Percentiles rank a stretch among this genome's conserved stretches.
These are phyloP conservation scores for Marmota monax DNA, from an alignment of 2,113 vertebrate genomes.

Conservation along the genomic window DNA sequence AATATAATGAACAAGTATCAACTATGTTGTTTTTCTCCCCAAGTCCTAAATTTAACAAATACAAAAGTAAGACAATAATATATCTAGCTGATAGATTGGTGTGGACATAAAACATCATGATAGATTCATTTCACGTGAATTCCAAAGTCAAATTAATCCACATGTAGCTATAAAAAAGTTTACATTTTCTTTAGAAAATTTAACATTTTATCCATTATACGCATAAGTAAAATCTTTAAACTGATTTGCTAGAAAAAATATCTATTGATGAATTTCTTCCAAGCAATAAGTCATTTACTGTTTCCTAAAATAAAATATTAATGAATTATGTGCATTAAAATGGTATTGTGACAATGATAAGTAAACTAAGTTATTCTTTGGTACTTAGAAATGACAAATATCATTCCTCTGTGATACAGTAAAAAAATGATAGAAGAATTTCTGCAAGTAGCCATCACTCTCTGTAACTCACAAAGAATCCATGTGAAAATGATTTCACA, in stretches of 20 bases:
- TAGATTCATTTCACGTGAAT: not conserved
- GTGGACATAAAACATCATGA: not conserved
- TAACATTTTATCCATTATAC: not conserved
- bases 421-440: constrained; percentile 41
- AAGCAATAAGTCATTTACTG: not conserved
- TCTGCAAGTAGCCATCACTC: constrained; percentile 1
- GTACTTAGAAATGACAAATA: not conserved
- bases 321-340: not conserved
- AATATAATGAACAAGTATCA: not conserved
- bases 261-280: not conserved
- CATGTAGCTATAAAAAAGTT: not conserved
- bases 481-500: not conserved
- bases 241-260: not conserved
- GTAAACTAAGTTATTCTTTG: constrained; percentile 10
- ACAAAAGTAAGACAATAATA: not conserved
- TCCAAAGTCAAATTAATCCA: not conserved
- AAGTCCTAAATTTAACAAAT: not conserved
- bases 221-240: not conserved
- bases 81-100: not conserved
- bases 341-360: constrained; percentile 2
- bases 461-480: not conserved
- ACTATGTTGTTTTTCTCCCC: not conserved
- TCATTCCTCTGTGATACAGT: not conserved
- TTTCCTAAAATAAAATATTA: constrained; percentile 20
- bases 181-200: constrained; percentile 5